Percentiles rank a stretch among this genome's conserved stretches.
Evolutionary conservation across 2,113 vertebrate species (phyloP).

Genomic region (Naja naja): DNA sequence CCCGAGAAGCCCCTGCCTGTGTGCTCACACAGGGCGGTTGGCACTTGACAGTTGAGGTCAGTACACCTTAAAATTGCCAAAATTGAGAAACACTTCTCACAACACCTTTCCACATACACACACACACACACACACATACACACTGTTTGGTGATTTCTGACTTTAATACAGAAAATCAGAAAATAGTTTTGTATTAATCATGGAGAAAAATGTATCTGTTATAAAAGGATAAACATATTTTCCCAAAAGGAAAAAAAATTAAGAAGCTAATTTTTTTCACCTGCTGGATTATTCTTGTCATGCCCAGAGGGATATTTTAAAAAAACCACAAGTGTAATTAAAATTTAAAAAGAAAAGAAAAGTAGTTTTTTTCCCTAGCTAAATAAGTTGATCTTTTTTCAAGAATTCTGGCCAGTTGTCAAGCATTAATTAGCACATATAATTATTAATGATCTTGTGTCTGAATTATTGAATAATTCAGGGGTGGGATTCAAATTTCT

Average conservation of each 20-base stretch:
- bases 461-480: background rate
- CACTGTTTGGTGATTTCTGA: too few species aligned
- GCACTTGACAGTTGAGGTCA: too few species aligned
- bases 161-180: background rate
- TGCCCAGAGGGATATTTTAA: background rate
- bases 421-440: background rate
- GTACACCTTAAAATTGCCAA: background rate
- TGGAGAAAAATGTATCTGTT: background rate
- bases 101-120: too few species aligned
- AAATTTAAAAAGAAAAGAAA: background rate
- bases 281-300: background rate
- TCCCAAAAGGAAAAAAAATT: background rate
- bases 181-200: background rate
- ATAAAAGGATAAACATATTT: background rate
- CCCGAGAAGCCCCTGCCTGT: too few species aligned
- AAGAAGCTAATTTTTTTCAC: background rate
- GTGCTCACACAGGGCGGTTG: too few species aligned
- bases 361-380: background rate
- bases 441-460: background rate
- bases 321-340: background rate
- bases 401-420: slow-evolving; percentile 2
- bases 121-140: too few species aligned
- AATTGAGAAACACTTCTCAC: background rate
- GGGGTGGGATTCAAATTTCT: too few species aligned
- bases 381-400: background rate